A percentile compares a stretch with the other conserved stretches of the same genome.
Evolutionary conservation across 2,888 invertebrate genomes (phyloP).

Genomic region (Ornithoptera priamus): DNA sequence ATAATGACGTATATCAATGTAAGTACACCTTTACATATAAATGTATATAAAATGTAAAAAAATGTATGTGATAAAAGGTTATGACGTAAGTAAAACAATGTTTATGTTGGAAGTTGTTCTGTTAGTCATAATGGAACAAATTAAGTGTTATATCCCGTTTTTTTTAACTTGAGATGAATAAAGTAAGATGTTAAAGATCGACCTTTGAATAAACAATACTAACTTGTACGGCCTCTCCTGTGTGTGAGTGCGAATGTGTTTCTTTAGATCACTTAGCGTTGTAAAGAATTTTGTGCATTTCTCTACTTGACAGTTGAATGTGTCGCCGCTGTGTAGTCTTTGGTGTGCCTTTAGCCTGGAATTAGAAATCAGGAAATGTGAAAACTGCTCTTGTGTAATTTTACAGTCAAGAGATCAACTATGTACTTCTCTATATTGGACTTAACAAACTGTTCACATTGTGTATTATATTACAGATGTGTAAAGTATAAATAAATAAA

Average conservation of each 20-base stretch:
- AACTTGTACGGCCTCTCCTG: slow-evolving; percentile 94
- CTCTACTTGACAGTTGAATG: slow-evolving; percentile 92
- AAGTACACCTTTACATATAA: not conserved
- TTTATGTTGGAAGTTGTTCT: not conserved
- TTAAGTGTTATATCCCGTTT: not conserved
- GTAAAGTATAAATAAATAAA: too few species aligned
- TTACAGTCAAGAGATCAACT: not conserved
- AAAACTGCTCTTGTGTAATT: not conserved
- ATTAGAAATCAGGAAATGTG: slow-evolving; percentile 27
- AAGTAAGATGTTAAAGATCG: not conserved
- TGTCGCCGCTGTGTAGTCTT: slow-evolving; percentile 95
- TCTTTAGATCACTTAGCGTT: slow-evolving; percentile 95
- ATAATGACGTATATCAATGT: too few species aligned
- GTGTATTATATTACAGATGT: too few species aligned
- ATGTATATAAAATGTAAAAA: not conserved
- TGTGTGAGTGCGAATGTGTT: slow-evolving; percentile 95
- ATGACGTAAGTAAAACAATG: not conserved
- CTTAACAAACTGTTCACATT: too few species aligned
- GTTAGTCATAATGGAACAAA: not conserved
- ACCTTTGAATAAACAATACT: slow-evolving; percentile 47
- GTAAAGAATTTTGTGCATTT: slow-evolving; percentile 96
- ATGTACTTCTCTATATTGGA: not conserved
- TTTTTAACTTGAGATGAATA: not conserved
- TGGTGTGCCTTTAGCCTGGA: slow-evolving; percentile 91
- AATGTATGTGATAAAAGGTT: not conserved